A percentile compares a stretch with the other conserved stretches of the same genome.
These are phyloP conservation scores for Stylophora pistillata DNA, from an alignment of 64 coral and sea anemone species.

Conservation along the genomic window DNA sequence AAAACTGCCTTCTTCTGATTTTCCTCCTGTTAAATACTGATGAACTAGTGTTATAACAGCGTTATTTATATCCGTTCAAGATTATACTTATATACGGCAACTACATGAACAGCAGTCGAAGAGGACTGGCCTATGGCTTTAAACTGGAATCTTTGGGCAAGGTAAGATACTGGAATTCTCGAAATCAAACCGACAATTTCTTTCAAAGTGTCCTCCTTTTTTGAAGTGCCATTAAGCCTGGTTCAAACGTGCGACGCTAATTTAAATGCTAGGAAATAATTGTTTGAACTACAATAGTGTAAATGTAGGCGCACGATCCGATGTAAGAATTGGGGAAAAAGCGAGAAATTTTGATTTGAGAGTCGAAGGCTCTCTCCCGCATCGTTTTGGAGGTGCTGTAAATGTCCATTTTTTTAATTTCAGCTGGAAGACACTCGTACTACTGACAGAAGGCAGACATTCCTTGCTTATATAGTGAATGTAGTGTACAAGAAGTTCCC, in stretches of 20 bases:
- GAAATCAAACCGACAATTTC: background rate
- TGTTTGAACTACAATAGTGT: too few species aligned
- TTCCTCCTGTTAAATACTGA: background rate
- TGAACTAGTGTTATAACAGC: background rate
- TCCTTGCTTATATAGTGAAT: conserved; percentile 82
- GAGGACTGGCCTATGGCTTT: conserved; percentile 83
- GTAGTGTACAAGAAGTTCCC: conserved; percentile 63
- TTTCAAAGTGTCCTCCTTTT: too few species aligned
- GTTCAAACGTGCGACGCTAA: too few species aligned
- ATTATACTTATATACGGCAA: conserved; percentile 93
- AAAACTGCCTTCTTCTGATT: background rate
- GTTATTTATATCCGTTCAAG: conserved; percentile 29
- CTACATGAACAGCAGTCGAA: conserved; percentile 92
- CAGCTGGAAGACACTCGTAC: conserved; percentile 93
- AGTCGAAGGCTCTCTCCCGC: too few species aligned
- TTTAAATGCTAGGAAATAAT: too few species aligned
- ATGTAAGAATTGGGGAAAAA: too few species aligned
- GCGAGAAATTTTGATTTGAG: too few species aligned
- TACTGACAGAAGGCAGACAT: conserved; percentile 87
- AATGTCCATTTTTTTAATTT: background rate
- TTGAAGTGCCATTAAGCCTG: too few species aligned
- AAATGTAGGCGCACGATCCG: too few species aligned
- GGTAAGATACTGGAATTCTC: conserved; percentile 26
- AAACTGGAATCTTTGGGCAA: conserved; percentile 93
- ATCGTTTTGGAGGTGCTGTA: too few species aligned